Percentiles rank a stretch among this genome's conserved stretches.
These are phyloP conservation scores for Crossocerus cetratus DNA, from an alignment of 2,888 invertebrate genomes.

Conservation along the genomic window DNA sequence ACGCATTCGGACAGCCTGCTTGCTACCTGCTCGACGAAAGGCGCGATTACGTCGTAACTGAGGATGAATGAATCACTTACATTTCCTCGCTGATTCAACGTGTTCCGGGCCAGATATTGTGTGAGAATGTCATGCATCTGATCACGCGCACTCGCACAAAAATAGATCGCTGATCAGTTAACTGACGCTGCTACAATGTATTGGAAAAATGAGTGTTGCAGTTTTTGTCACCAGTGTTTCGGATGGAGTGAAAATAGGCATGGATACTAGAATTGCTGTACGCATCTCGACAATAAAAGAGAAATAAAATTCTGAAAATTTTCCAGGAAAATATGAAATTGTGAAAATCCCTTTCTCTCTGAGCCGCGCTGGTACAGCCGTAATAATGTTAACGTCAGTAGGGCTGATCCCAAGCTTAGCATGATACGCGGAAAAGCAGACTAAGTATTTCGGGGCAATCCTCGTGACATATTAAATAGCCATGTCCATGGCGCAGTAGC, in stretches of 20 bases:
- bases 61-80: slow-evolving; percentile 18
- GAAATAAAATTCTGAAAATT: neutral
- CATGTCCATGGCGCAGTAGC: slow-evolving; percentile 11
- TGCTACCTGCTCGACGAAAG: slow-evolving; percentile 19
- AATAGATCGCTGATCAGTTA: no score
- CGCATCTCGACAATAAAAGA: no score
- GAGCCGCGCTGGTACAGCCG: no score
- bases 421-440: no score
- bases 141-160: neutral
- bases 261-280: no score
- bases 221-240: no score
- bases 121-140: slow-evolving; percentile 6
- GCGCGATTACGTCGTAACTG: slow-evolving; percentile 25
- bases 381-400: no score
- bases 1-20: slow-evolving; percentile 12
- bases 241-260: no score
- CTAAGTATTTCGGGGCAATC: slow-evolving; percentile 17
- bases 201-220: no score
- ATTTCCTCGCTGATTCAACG: slow-evolving; percentile 11
- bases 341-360: neutral
- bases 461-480: slow-evolving; percentile 36
- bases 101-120: slow-evolving; percentile 6
- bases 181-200: no score
- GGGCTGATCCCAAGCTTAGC: no score
- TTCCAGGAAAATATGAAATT: neutral